A percentile compares a stretch with the other conserved stretches of the same genome.
Conservation (phyloP, 2,888 invertebrate genomes). For the Pyralis farinalis region DNA sequence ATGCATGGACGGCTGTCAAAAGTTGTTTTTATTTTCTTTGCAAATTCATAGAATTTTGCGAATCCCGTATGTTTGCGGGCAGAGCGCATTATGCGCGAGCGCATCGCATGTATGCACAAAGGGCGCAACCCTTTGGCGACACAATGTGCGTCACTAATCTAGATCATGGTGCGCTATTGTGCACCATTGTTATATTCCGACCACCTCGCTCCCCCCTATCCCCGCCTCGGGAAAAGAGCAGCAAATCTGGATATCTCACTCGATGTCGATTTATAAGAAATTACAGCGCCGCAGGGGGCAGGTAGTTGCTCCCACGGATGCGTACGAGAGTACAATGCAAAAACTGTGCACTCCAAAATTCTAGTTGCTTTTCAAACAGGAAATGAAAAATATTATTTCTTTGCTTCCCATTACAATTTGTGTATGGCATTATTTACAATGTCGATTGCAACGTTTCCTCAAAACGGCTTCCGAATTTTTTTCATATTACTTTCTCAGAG, state of each 20-base stretch:
- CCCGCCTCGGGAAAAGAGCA: conserved; percentile 47
- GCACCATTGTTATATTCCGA: conserved; percentile 43
- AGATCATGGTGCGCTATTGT: conserved; percentile 76
- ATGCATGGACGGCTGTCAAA: conserved; percentile 71
- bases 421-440: conserved; percentile 22
- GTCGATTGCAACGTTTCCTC: conserved; percentile 33
- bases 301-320: conserved; percentile 74
- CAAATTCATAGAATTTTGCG: conserved; percentile 76
- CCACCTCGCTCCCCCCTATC: conserved; percentile 27
- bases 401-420: conserved; percentile 50
- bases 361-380: conserved; percentile 61
- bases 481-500: conserved; percentile 39
- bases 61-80: conserved; percentile 70
- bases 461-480: conserved; percentile 36
- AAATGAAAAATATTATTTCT: conserved; percentile 71
- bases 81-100: conserved; percentile 50
- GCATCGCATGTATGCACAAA: conserved; percentile 58
- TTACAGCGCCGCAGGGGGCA: conserved; percentile 68
- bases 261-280: conserved; percentile 78
- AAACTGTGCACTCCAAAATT: conserved; percentile 59
- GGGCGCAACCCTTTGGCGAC: conserved; percentile 75
- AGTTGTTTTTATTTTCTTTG: conserved; percentile 81
- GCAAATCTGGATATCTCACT: conserved; percentile 70
- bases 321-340: conserved; percentile 51
- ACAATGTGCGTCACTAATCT: conserved; percentile 79